phyloP scores from a whole-genome alignment of 1,140 invertebrate genomes.

The Drosophila pseudoananassae region DNA sequence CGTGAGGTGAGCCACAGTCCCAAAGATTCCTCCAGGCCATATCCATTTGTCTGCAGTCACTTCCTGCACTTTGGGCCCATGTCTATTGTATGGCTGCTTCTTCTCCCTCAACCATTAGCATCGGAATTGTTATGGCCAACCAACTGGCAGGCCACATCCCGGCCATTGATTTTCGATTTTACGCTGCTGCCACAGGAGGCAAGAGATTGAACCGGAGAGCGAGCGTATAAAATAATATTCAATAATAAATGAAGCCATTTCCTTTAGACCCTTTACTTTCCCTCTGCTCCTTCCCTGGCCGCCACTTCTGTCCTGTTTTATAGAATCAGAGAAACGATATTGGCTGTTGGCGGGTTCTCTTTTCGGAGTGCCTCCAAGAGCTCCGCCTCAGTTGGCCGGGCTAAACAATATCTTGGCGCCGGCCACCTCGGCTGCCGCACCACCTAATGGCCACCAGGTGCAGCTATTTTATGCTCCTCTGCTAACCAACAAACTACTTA shows the following conservation, averaged over 20 bases:
- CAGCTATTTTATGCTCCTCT: conserved; percentile 76
- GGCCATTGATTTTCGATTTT: conserved; percentile 81
- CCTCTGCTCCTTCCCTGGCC: not conserved
- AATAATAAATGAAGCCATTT: conserved; percentile 83
- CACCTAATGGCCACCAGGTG: conserved; percentile 79
- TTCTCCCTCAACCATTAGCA: conserved; percentile 63
- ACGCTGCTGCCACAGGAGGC: conserved; percentile 52
- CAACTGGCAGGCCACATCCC: conserved; percentile 61
- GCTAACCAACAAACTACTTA: conserved; percentile 78
- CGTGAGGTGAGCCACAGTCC: conserved; percentile 85
- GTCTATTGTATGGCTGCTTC: conserved; percentile 45
- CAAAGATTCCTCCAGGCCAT: conserved; percentile 10
- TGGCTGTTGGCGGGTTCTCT: conserved; percentile 41
- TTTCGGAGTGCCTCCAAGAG: conserved; percentile 5
- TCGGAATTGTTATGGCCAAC: conserved; percentile 70
- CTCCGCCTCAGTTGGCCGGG: conserved; percentile 41
- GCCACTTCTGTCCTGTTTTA: conserved; percentile 56
- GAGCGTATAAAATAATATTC: conserved; percentile 82
- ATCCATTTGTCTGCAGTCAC: conserved; percentile 68
- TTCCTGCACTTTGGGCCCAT: conserved; percentile 68
- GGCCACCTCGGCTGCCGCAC: conserved; percentile 39
- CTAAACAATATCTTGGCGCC: conserved; percentile 68
- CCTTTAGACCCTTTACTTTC: conserved; percentile 45
- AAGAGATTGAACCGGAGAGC: conserved; percentile 26
- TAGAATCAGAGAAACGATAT: conserved; percentile 66